Evolutionary conservation across 2,888 invertebrate species (phyloP), one percentile per base, ranked within the genome.

Genomic region (Acanthococcus lagerstroemiae): DNA sequence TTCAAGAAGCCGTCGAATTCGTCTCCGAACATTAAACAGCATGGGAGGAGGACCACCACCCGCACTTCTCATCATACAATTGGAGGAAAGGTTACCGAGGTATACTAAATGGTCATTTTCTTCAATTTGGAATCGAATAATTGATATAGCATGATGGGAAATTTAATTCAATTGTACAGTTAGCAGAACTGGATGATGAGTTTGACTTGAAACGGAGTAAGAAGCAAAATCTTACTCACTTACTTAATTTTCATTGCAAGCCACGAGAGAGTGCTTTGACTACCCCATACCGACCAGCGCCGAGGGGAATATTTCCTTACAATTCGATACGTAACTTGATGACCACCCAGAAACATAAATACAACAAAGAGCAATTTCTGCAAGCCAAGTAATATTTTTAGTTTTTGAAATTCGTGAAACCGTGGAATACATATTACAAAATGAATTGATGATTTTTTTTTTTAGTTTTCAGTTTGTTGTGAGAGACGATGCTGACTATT

Each of bases 401-500:
- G 37, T 56, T 50, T 65, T 15, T 26, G 3, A 27, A 7, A 25
- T 48, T 12, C 2, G 4, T 22, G n/a, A n/a, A 4, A 9, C 45
- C 37, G 4, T 46, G 19, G 6, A 15, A 9, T 46, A 25, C 22
- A 2, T 9, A 48, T 2, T 19, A 9, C 17, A 21, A 22, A 22
- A 22, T 67, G n/a, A n/a, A n/a, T n/a, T n/a, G n/a, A n/a, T 67
- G 30, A 67, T 48, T 57, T n/a, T n/a, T n/a, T n/a, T n/a, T n/a
- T n/a, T n/a, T n/a, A 91, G 94, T 79, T 96, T 95, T 77, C 95
- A 96, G 79, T 96, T 96, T 83, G 86, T 96, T 74, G 92, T 96
- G 70, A 86, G 85, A 74, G 82, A 84, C 71, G 83, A 82, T 74
- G 87, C 86, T 60, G 88, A 94, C 77, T 92, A 91, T 76, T 80